phyloP scores from a whole-genome alignment of 2,797 vertebrate genomes.

The Hyperoplus immaculatus region DNA sequence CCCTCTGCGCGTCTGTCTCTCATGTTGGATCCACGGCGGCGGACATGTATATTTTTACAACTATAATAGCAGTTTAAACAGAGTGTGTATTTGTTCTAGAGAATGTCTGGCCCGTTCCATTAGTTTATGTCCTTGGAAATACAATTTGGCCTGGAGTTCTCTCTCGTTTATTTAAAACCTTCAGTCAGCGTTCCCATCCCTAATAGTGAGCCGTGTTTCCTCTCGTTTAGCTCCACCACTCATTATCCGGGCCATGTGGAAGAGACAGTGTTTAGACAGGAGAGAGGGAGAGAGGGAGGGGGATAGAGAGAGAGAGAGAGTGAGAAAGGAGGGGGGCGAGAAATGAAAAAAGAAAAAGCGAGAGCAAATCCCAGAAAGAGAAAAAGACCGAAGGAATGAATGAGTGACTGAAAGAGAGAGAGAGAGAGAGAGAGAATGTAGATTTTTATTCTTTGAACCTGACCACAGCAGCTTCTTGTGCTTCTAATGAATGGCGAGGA shows the following conservation, averaged over 20 bases:
- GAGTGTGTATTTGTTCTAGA: conserved; percentile 79
- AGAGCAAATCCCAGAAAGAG: conserved; percentile 50
- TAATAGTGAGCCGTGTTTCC: conserved; percentile 85
- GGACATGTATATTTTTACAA: conserved; percentile 79
- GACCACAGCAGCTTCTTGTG: conserved; percentile 72
- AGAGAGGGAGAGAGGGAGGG: conserved; percentile 54
- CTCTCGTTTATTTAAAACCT: conserved; percentile 85
- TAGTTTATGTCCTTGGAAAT: conserved; percentile 84
- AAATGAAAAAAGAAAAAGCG: conserved; percentile 59
- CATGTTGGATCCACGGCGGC: conserved; percentile 59
- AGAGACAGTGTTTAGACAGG: conserved; percentile 82
- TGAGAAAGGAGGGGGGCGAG: not conserved
- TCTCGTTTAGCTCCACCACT: conserved; percentile 83
- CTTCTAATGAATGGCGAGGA: conserved; percentile 70
- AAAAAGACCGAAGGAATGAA: conserved; percentile 68
- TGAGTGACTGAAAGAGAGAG: conserved; percentile 69
- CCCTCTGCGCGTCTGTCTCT: conserved; percentile 48
- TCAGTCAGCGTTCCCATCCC: conserved; percentile 79
- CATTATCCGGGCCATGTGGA: conserved; percentile 83
- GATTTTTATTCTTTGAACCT: conserved; percentile 75
- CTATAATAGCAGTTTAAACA: conserved; percentile 80
- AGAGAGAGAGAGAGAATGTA: conserved; percentile 68
- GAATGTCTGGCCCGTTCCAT: conserved; percentile 80
- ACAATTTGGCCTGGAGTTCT: conserved; percentile 82
- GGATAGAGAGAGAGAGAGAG: conserved; percentile 49